Percentiles rank a stretch among this genome's conserved stretches.
phyloP scores from a whole-genome alignment of 2,888 invertebrate genomes.

The Hydroisotoma schaefferi region DNA sequence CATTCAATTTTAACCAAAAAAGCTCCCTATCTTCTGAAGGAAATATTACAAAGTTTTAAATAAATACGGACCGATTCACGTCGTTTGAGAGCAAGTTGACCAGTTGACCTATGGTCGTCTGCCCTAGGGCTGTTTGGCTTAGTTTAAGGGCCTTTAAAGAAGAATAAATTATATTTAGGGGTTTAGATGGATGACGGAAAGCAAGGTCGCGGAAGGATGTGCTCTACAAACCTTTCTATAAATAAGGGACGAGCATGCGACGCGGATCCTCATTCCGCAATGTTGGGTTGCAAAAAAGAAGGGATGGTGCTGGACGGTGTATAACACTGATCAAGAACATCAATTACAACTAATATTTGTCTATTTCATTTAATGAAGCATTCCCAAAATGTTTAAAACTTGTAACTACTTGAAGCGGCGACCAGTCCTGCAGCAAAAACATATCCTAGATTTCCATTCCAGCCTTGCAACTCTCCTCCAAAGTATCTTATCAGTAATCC shows the following conservation, averaged over 20 bases:
- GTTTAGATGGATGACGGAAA: slow-evolving; percentile 1
- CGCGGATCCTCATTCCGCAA: slow-evolving; percentile 74
- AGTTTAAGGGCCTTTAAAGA: slow-evolving; percentile 64
- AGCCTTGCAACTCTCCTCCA: slow-evolving; percentile 23
- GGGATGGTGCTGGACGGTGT: slow-evolving; percentile 55
- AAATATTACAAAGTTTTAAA: no score
- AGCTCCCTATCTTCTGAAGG: no score
- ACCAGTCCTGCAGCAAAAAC: slow-evolving; percentile 51
- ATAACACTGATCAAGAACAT: slow-evolving; percentile 28
- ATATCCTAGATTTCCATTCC: slow-evolving; percentile 50
- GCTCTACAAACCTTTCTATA: slow-evolving; percentile 70
- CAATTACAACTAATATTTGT: background rate
- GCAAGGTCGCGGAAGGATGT: background rate
- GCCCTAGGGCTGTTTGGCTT: slow-evolving; percentile 75
- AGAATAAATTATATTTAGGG: background rate
- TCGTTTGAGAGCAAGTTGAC: slow-evolving; percentile 90
- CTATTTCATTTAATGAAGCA: background rate
- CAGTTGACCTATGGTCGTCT: slow-evolving; percentile 86
- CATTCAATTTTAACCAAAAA: no score
- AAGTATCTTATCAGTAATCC: slow-evolving; percentile 46
- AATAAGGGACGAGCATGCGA: slow-evolving; percentile 76
- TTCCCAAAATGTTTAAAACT: background rate
- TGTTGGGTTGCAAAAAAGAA: slow-evolving; percentile 59
- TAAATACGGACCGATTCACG: no score
- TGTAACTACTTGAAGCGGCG: slow-evolving; percentile 35